Evolutionary conservation across 2,113 vertebrate species (phyloP), one percentile per base, ranked within the genome.

Genomic region (Hirundichthys speculiger): DNA sequence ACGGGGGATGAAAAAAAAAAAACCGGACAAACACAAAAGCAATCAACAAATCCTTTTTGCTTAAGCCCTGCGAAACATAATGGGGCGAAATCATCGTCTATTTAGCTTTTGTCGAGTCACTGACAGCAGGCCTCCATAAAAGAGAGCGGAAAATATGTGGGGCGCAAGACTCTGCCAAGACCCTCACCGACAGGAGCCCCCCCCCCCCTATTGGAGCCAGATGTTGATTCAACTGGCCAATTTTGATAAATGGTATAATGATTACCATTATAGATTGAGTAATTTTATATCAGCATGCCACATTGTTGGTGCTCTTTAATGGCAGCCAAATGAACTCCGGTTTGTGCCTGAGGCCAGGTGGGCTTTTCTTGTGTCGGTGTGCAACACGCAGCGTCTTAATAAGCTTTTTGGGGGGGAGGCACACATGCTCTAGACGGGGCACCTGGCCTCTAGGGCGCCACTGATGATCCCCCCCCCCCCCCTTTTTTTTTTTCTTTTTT

Each of bases 71-170:
- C 55, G 80, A 90, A 91, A 91, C 88, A 87, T 89, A 84, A 85
- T 80, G 85, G 82, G 90, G 83, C 86, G 77, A 88, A 94, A 93
- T 80, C 88, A 80, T 80, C 87, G 72, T 90, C 88, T 82, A 91
- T 94, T 93, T 91, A 93, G 88, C 83, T 91, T n/a, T 94, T 82
- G 87, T 94, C 89, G 94, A 93, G 92, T 93, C 87, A 89, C 86
- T 91, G 90, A 92, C 83, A 93, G 89, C 73, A 86, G 89, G 66
- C 79, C 48, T 80, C 87, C 86, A 92, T 90, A 93, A 88, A 87
- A 79, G 81, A 77, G 76, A 85, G 78, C 88, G 86, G 90, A 95
- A 94, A 93, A 75, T 92, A 93, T 93, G 86, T 80, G 85, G 77
- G 79, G 80, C 86, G 88, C 88, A 89, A 87, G 82, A 90, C 87